Percentiles rank a stretch among this genome's conserved stretches.
phyloP scores from a whole-genome alignment of 23 tunicate genomes.

The Phallusia fumigata region DNA sequence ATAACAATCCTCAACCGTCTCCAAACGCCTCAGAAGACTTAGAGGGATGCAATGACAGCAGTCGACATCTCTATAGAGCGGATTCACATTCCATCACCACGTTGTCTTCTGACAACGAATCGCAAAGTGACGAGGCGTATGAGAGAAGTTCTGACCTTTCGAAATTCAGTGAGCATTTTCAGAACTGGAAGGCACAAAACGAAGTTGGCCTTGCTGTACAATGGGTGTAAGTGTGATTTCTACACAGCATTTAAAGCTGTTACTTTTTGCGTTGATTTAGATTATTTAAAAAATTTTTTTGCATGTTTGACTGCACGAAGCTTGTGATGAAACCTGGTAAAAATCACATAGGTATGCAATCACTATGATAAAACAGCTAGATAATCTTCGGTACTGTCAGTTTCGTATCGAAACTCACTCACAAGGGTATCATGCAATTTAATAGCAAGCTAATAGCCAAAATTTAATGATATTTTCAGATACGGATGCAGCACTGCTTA shows the following conservation, averaged over 20 bases:
- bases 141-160: not conserved
- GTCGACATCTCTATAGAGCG: not conserved
- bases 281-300: too few species aligned
- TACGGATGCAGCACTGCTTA: constrained; percentile 68
- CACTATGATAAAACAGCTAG: too few species aligned
- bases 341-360: too few species aligned
- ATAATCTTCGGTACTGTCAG: too few species aligned
- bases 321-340: too few species aligned
- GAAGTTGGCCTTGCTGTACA: not conserved
- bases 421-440: too few species aligned
- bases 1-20: too few species aligned
- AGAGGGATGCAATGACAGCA: not conserved
- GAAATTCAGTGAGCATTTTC: not conserved
- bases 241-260: too few species aligned
- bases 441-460: not conserved
- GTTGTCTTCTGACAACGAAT: not conserved
- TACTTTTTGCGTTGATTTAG: too few species aligned
- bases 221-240: constrained; percentile 6
- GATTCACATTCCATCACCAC: not conserved
- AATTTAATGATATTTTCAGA: not conserved
- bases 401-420: too few species aligned
- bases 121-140: not conserved
- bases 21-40: not conserved
- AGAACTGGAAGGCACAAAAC: not conserved
- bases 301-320: too few species aligned